Evolutionary conservation across 2,113 vertebrate species (phyloP).

Genomic region (Panthera uncia): DNA sequence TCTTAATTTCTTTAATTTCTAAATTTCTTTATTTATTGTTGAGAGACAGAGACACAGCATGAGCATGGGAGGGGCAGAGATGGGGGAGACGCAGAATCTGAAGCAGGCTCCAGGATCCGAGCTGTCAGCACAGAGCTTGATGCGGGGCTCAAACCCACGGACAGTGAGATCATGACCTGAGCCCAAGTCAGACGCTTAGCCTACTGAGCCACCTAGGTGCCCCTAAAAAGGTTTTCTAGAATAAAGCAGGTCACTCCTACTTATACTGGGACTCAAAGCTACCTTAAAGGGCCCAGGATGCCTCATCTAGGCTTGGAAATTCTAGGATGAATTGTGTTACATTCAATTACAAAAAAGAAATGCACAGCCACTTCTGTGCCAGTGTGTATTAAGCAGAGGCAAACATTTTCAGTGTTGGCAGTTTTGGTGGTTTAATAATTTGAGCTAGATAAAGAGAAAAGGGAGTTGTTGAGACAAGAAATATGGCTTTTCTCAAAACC

Average conservation of each 20-base stretch:
- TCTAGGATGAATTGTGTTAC: not conserved
- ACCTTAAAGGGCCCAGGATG: not conserved
- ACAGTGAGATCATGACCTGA: no score
- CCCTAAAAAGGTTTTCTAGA: not conserved
- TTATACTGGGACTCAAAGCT: not conserved
- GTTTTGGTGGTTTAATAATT: constrained; percentile 48
- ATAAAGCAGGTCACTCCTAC: not conserved
- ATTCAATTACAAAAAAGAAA: not conserved
- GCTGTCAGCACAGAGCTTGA: no score
- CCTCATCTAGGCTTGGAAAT: not conserved
- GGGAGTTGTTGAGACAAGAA: constrained; percentile 36
- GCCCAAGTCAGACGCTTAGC: no score
- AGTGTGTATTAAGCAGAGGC: not conserved
- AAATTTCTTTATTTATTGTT: no score
- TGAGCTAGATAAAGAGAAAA: constrained; percentile 39
- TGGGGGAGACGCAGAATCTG: no score
- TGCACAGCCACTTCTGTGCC: not conserved
- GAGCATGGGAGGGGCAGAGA: no score
- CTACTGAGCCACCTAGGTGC: no score
- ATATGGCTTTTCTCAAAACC: constrained; percentile 49
- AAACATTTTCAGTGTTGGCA: not conserved
- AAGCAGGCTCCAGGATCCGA: no score
- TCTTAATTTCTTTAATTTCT: no score
- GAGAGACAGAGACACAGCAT: no score
- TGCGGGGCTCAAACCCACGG: no score